These are phyloP conservation scores for Platynereis dumerilii DNA, from an alignment of 2,888 invertebrate species.

Conservation along the genomic window DNA sequence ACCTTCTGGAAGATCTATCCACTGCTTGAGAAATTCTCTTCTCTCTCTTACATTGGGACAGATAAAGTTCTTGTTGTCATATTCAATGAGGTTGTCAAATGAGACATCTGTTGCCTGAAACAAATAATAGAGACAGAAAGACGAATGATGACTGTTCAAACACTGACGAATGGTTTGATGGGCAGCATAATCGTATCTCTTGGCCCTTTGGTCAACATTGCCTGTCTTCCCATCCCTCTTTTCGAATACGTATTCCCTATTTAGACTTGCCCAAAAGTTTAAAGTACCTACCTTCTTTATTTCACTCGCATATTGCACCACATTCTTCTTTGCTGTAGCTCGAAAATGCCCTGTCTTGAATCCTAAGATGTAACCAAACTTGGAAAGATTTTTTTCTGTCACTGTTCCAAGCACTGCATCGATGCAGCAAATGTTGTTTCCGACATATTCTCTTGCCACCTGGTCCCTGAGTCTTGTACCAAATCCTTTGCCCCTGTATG, in stretches of 20 bases:
- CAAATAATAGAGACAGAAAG: too few species aligned
- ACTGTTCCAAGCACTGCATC: slow-evolving; percentile 27
- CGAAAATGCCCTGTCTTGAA: slow-evolving; percentile 13
- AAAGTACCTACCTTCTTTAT: too few species aligned
- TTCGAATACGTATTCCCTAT: too few species aligned
- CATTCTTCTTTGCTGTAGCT: slow-evolving; percentile 9
- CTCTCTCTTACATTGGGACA: slow-evolving; percentile 13
- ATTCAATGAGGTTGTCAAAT: slow-evolving; percentile 26
- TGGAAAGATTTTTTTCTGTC: slow-evolving; percentile 11
- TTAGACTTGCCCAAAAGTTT: too few species aligned
- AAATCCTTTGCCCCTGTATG: slow-evolving; percentile 25
- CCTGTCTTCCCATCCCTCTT: too few species aligned
- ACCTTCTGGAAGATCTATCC: slow-evolving; percentile 20
- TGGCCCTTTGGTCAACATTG: too few species aligned
- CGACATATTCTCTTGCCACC: slow-evolving; percentile 28
- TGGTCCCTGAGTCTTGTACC: slow-evolving; percentile 29
- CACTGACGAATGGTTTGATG: too few species aligned
- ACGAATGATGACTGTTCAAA: too few species aligned
- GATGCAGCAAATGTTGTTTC: slow-evolving; percentile 20
- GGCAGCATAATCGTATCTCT: too few species aligned
- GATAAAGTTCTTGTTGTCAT: slow-evolving; percentile 31
- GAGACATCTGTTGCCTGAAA: slow-evolving; percentile 17
- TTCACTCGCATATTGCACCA: too few species aligned
- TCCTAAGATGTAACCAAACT: slow-evolving; percentile 18
- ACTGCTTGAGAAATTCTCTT: slow-evolving; percentile 19